Evolutionary conservation across 2,113 vertebrate genomes (phyloP), one percentile per base, ranked within the genome.

Genomic region (Manacus vitellinus): DNA sequence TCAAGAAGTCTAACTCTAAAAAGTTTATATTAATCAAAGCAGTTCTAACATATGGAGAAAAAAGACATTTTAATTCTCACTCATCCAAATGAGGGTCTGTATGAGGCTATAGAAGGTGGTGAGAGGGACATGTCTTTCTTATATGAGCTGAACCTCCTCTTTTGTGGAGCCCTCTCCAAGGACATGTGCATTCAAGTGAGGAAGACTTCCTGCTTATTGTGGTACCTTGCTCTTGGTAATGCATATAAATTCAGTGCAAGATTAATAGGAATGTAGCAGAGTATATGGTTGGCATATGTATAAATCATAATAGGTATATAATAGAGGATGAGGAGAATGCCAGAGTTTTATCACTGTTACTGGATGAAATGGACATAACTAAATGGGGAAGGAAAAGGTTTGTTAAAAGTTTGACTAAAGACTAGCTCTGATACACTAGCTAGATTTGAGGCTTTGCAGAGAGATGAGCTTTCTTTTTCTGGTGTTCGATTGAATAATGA

Each of bases 401-500:
- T 59, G 16, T 63, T 73, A 41, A 24, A 62, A 71, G 6, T 62
- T 47, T 0, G 4, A 4, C 61, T 79, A 66, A 37, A 33, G 62
- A 37, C 44, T 17, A 61, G 22, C 33, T 68, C 44, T 59, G 61
- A 23, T 79, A 43, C 13, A 67, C n/a, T 35, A 20, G 10, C 47
- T 33, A 39, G 37, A 70, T 56, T 55, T 54, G 35, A 61, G 33
- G 33, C 37, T 94, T 80, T 92, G 22, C 51, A 47, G 24, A 41
- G 52, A 85, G 61, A 72, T 68, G 41, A 90, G 14, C 3, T 35
- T 44, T 51, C 80, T 86, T 61, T 44, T 76, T 23, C 52, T 72
- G 44, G 14, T 58, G 62, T 85, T 91, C 89, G 30, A 67, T 88
- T 61, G 63, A 74, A 56, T 72, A 88, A 86, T 71, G 56, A 94